Evolutionary conservation across 2,888 invertebrate genomes (phyloP).

Genomic region (Hipparchia semele): DNA sequence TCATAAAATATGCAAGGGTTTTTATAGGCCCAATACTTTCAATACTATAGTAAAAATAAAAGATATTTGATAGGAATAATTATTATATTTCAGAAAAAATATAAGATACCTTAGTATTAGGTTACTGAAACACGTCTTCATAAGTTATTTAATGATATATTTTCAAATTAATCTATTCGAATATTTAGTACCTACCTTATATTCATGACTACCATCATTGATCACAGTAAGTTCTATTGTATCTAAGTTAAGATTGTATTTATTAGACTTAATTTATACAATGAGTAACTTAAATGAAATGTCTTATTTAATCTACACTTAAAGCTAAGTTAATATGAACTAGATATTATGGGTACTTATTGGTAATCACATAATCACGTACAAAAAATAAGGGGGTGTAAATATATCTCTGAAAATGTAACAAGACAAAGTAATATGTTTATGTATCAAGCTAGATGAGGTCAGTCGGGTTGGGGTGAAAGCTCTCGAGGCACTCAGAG

Average conservation of each 20-base stretch:
- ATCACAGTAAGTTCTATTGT: conserved; percentile 47
- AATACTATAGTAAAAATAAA: conserved; percentile 12
- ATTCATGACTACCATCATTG: conserved; percentile 41
- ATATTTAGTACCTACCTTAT: conserved; percentile 41
- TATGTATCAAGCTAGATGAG: conserved; percentile 70
- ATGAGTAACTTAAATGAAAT: conserved; percentile 40
- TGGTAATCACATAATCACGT: conserved; percentile 77
- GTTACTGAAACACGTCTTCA: conserved; percentile 37
- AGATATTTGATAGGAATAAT: conserved; percentile 24
- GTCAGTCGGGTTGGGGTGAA: conserved; percentile 69
- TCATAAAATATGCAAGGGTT: not conserved
- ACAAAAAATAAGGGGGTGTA: conserved; percentile 82
- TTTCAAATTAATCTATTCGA: conserved; percentile 34
- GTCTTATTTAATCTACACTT: conserved; percentile 45
- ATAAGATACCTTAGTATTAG: conserved; percentile 26
- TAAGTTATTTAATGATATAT: conserved; percentile 38
- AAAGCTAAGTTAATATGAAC: conserved; percentile 76
- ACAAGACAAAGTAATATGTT: conserved; percentile 78
- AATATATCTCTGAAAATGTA: conserved; percentile 84
- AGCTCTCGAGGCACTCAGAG: conserved; percentile 34
- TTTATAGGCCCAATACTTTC: not conserved
- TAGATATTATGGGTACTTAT: conserved; percentile 74
- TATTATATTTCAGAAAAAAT: conserved; percentile 38
- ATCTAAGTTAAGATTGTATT: conserved; percentile 37
- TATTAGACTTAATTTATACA: conserved; percentile 32